Conservation (phyloP, 2,888 invertebrate species). For the Alloscopus bannaensis region DNA sequence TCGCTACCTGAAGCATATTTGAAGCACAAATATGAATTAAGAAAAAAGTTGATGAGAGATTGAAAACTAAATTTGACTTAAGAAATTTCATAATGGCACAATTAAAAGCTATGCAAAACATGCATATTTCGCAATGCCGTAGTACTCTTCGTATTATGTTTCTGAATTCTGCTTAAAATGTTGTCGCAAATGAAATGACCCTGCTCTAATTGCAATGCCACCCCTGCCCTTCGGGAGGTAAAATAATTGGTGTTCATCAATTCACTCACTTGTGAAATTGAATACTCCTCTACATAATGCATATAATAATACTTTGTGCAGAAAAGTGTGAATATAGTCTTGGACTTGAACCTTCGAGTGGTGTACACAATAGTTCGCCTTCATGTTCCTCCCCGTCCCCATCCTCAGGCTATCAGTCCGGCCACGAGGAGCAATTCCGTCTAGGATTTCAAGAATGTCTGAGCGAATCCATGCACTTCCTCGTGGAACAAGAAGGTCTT, state of each 20-base stretch:
- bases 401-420: slow-evolving; percentile 65
- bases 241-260: slow-evolving; percentile 18
- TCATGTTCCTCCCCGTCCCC: slow-evolving; percentile 45
- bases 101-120: too few relatives aligned
- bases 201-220: slow-evolving; percentile 84
- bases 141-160: too few relatives aligned
- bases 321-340: slow-evolving; percentile 71
- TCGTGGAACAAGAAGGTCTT: slow-evolving; percentile 87
- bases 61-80: too few relatives aligned
- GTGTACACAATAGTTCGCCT: slow-evolving; percentile 19
- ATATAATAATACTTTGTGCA: slow-evolving; percentile 39
- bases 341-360: slow-evolving; percentile 30
- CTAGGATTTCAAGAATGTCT: slow-evolving; percentile 94
- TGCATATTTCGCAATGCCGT: too few relatives aligned
- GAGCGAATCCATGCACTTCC: slow-evolving; percentile 91
- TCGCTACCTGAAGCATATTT: too few relatives aligned
- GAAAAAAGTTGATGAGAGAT: too few relatives aligned
- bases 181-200: too few relatives aligned
- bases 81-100: too few relatives aligned
- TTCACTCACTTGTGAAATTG: not conserved
- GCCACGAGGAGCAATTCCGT: slow-evolving; percentile 80
- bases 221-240: slow-evolving; percentile 74
- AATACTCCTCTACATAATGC: slow-evolving; percentile 14
- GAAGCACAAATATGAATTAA: too few relatives aligned
- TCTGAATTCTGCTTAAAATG: too few relatives aligned